These are phyloP conservation scores for Nesogale talazaci DNA, from an alignment of 2,113 vertebrate genomes.

Conservation along the genomic window DNA sequence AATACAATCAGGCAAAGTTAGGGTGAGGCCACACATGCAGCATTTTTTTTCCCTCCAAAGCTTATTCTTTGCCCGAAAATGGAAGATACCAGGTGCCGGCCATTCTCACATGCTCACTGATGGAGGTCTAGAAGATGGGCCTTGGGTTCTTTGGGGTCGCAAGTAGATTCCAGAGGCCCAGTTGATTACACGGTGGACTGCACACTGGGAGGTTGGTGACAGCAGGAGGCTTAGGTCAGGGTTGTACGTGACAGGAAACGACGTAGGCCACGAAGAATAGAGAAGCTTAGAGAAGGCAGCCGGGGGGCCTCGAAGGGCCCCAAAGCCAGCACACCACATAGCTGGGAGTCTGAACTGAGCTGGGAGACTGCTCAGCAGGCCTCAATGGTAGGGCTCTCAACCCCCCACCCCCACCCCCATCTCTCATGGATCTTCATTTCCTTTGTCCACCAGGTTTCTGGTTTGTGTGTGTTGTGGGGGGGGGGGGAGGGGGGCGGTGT, in stretches of 20 bases:
- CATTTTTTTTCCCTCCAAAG: not conserved
- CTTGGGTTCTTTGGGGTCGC: not conserved
- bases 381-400: accelerated
- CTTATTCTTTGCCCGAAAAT: constrained; percentile 51
- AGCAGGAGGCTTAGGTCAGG: not conserved
- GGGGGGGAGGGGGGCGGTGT: too few species aligned
- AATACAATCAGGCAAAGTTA: constrained; percentile 79
- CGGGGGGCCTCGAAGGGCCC: not conserved
- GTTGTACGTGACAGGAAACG: not conserved
- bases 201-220: too few species aligned
- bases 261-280: not conserved
- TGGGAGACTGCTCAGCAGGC: accelerated
- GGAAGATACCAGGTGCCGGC: constrained; percentile 50
- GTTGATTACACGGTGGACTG: too few species aligned
- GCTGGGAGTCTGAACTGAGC: not conserved
- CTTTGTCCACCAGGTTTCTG: not conserved
- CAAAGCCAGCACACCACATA: accelerated
- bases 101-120: not conserved
- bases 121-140: not conserved
- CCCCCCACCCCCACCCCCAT: not conserved
- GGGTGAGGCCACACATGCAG: constrained; percentile 54
- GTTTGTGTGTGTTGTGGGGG: accelerated
- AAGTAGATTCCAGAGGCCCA: too few species aligned
- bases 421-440: not conserved
- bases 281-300: not conserved